A percentile compares a stretch with the other conserved stretches of the same genome.
phyloP scores from a whole-genome alignment of 2,888 invertebrate species.

The Yponomeuta evonymella region DNA sequence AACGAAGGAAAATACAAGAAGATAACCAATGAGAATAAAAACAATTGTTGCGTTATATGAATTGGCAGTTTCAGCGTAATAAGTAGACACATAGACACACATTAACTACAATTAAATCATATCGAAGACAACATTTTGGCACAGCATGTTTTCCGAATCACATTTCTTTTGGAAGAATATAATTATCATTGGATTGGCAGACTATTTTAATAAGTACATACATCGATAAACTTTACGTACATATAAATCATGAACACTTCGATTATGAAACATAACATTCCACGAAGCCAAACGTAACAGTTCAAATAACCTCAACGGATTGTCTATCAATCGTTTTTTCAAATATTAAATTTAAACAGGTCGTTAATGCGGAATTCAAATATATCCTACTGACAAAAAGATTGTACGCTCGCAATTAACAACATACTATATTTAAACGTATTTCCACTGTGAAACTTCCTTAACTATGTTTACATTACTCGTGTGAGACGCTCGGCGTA shows the following conservation, averaged over 20 bases:
- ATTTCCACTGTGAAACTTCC: too few species aligned
- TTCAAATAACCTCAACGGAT: neutral
- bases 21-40: neutral
- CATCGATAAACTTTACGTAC: neutral
- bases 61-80: slow-evolving; percentile 45
- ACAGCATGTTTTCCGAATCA: too few species aligned
- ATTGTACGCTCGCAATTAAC: too few species aligned
- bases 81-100: neutral
- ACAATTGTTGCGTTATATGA: slow-evolving; percentile 17
- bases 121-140: too few species aligned
- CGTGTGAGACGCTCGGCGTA: too few species aligned
- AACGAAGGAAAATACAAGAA: neutral
- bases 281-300: neutral
- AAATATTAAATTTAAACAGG: too few species aligned
- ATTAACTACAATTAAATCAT: neutral
- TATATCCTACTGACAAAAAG: too few species aligned
- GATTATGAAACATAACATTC: neutral
- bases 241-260: neutral
- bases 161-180: neutral
- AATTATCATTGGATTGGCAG: neutral
- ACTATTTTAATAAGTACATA: neutral
- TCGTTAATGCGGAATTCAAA: too few species aligned
- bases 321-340: neutral
- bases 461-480: too few species aligned
- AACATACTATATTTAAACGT: too few species aligned